These are phyloP conservation scores for Nesogale talazaci DNA, from an alignment of 2,113 vertebrate genomes.

Conservation along the genomic window DNA sequence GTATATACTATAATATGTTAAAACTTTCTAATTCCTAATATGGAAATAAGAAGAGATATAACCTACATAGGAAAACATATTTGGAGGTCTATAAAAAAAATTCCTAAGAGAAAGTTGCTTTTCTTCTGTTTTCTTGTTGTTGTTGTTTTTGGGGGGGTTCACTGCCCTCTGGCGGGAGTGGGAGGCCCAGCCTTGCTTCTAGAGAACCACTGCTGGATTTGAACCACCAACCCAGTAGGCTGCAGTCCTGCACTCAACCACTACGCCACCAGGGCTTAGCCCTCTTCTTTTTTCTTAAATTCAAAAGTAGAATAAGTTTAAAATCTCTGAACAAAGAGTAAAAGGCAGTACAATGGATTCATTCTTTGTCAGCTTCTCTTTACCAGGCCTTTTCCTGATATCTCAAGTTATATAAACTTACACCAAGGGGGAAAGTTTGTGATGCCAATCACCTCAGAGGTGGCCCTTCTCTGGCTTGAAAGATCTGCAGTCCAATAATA, in stretches of 20 bases:
- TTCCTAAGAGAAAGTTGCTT: background rate
- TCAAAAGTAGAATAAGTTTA: background rate
- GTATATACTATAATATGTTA: background rate
- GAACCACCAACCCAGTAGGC: too few relatives aligned
- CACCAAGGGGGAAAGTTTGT: background rate
- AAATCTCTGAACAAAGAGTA: background rate
- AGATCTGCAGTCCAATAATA: background rate
- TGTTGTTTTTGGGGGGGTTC: too few relatives aligned
- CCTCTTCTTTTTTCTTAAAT: constrained; percentile 4
- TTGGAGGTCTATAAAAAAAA: constrained; percentile 22
- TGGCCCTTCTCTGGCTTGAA: constrained; percentile 15
- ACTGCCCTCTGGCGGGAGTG: too few relatives aligned
- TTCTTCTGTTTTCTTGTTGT: too few relatives aligned
- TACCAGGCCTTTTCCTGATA: background rate
- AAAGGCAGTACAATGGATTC: background rate
- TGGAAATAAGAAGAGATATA: background rate
- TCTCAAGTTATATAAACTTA: background rate
- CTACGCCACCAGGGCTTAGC: too few relatives aligned
- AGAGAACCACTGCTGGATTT: too few relatives aligned
- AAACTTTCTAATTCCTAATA: constrained; percentile 44
- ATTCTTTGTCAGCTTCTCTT: background rate
- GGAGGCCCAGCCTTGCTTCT: too few relatives aligned
- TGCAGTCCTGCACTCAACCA: too few relatives aligned
- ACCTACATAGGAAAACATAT: background rate
- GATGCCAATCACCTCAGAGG: background rate